Base-by-base conservation (phyloP, 2,797 vertebrate genomes). In the Streptopelia turtur region DNA sequence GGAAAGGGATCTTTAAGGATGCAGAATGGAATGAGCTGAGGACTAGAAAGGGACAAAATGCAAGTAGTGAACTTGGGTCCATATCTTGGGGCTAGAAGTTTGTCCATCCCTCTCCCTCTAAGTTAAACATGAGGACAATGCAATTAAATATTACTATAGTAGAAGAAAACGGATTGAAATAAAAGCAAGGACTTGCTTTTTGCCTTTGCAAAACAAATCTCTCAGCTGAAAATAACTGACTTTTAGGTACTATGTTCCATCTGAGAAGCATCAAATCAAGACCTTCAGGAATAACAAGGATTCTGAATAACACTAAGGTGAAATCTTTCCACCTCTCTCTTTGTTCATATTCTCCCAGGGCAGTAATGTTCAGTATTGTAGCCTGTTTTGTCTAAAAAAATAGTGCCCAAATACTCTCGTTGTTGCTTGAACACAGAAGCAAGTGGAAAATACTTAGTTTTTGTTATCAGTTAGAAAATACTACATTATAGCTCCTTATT, bases 1-100 rank as follows among this genome's bases (percentile, higher is more conserved):
- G 91, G 63, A 97, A 97, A 97, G 97, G 97, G 89, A 94, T 76
- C 83, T 80, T 74, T 50, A 80, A 95, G 95, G 95, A 90, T 45
- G 41, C 25, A 60, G 15, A 69, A 64, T 78, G 28, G 4, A 60
- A 27, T 1, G 10, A 56, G 63, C 30, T 49, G 49, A 90, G 74
- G 33, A 74, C 55, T 65, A 63, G 33, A 59, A 41, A 70, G 64
- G 89, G 59, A 86, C 41, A 41, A 96, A 81, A 64, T 61, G 14
- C 6, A 52, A 59, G 45, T 11, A 61, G 45, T 39, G 65, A 30
- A 53, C 80, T 68, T 70, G 70, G 71, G 18, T 25, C 92, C 37
- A 41, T 94, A 72, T 37, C 91, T 83, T 85, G 94, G 6, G 41
- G 69, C 41, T 72, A 41, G 41, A 50, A 74, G 12, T 33, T 18